Conservation (phyloP, 2,888 invertebrate species). For the Drosophila kuntzei region DNA sequence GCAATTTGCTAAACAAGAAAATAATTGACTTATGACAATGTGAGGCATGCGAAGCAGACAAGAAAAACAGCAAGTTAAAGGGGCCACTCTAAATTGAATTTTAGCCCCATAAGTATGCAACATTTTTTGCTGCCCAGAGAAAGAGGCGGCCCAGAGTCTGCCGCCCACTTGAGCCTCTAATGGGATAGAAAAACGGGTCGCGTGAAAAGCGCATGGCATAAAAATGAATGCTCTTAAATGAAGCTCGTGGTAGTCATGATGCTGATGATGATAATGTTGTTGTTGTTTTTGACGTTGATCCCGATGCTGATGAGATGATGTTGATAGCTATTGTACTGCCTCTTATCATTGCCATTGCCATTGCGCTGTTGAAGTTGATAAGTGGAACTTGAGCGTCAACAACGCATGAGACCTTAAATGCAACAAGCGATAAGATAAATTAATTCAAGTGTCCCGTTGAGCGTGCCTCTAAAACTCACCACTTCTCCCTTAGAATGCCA, state of each 20-base stretch:
- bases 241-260: conserved; percentile 53
- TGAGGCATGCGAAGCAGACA: conserved; percentile 37
- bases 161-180: conserved; percentile 59
- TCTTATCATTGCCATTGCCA: conserved; percentile 24
- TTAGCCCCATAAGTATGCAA: conserved; percentile 61
- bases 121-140: conserved; percentile 53
- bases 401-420: conserved; percentile 65
- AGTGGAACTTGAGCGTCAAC: conserved; percentile 76
- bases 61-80: conserved; percentile 48
- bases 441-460: conserved; percentile 66
- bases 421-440: conserved; percentile 74
- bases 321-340: conserved; percentile 38
- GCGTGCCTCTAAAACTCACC: background rate
- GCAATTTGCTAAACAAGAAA: conserved; percentile 78
- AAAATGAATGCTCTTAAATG: conserved; percentile 68
- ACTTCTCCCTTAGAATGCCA: background rate
- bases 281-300: conserved; percentile 15
- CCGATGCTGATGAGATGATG: conserved; percentile 32
- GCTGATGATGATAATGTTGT: conserved; percentile 20
- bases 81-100: conserved; percentile 59
- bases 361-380: conserved; percentile 59
- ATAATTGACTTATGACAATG: conserved; percentile 76
- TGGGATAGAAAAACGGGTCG: conserved; percentile 63
- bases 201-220: conserved; percentile 69
- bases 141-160: conserved; percentile 4